These are phyloP conservation scores for Peromyscus melanophrys DNA, from an alignment of 2,797 vertebrate genomes.

Conservation along the genomic window DNA sequence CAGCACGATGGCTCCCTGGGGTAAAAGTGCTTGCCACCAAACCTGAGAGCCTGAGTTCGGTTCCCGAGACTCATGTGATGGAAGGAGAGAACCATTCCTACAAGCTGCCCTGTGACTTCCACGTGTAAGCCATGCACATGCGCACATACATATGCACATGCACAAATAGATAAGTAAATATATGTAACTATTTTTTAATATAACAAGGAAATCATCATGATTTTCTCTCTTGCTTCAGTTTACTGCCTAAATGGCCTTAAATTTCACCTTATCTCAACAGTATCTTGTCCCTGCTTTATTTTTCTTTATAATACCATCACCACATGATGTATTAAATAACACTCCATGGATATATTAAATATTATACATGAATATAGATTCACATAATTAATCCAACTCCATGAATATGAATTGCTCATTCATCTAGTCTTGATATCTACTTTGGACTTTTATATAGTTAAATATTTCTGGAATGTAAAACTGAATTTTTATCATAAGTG, in stretches of 20 bases:
- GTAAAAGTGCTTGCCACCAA: not conserved
- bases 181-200: not conserved
- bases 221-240: conserved; percentile 46
- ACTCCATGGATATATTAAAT: conserved; percentile 55
- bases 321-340: conserved; percentile 57
- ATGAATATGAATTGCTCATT: conserved; percentile 49
- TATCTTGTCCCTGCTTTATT: conserved; percentile 5
- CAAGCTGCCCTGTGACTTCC: not conserved
- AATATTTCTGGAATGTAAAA: conserved; percentile 50
- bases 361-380: not conserved
- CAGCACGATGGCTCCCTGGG: not conserved
- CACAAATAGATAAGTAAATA: not conserved
- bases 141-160: not conserved
- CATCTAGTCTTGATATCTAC: conserved; percentile 44
- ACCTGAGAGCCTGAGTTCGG: not conserved
- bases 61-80: not conserved
- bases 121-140: too few species aligned
- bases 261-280: conserved; percentile 52
- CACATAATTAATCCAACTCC: conserved; percentile 46
- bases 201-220: conserved; percentile 8
- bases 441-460: conserved; percentile 30
- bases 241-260: conserved; percentile 49
- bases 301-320: conserved; percentile 55
- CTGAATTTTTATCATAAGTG: conserved; percentile 35
- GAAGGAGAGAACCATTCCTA: not conserved